Evolutionary conservation across 2,797 vertebrate genomes (phyloP).

Genomic region (Smutsia temminckii): DNA sequence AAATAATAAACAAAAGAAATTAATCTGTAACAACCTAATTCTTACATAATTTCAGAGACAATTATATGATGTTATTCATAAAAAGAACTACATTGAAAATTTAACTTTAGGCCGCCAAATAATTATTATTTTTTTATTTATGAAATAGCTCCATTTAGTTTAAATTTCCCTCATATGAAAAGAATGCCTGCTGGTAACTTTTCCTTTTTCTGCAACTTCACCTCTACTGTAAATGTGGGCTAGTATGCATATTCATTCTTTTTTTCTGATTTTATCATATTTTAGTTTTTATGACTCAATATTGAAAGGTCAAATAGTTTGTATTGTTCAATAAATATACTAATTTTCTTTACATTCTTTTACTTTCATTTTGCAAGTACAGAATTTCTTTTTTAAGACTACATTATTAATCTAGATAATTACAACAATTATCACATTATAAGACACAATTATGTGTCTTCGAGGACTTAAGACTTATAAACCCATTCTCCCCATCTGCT

Average conservation of each 20-base stretch:
- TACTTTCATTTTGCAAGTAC: not conserved
- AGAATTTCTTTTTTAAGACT: constrained; percentile 35
- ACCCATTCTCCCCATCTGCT: not conserved
- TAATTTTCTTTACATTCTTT: constrained; percentile 34
- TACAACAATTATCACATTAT: not conserved
- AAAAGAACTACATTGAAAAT: constrained; percentile 39
- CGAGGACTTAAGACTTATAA: constrained; percentile 9
- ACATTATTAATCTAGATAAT: not conserved
- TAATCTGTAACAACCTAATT: not conserved
- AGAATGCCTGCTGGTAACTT: not conserved
- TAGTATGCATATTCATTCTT: not conserved
- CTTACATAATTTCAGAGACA: constrained; percentile 1
- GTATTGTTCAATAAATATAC: not conserved
- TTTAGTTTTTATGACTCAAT: constrained; percentile 42
- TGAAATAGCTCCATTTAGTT: not conserved
- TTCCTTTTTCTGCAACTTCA: not conserved
- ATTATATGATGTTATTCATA: constrained; percentile 26
- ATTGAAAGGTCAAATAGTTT: not conserved
- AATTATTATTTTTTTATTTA: constrained; percentile 42
- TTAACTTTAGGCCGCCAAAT: constrained; percentile 24
- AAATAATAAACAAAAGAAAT: constrained; percentile 4
- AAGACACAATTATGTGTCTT: not conserved
- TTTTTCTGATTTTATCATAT: not conserved
- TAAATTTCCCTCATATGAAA: constrained; percentile 34
- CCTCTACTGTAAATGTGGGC: not conserved